Evolutionary conservation across 1,140 invertebrate genomes (phyloP).

Genomic region (Dolichoris vasculosae): DNA sequence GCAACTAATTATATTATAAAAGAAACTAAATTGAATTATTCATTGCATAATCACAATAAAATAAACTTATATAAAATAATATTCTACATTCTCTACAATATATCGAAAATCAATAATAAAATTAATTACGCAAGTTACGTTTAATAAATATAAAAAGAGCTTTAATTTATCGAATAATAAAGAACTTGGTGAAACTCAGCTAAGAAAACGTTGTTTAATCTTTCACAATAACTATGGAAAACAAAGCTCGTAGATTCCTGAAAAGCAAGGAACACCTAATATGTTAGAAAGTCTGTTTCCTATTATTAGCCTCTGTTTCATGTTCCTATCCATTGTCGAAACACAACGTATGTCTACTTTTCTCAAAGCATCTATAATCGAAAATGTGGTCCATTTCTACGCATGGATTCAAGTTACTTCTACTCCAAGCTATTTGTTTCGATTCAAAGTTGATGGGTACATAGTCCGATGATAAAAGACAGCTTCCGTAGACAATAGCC

Average conservation of each 20-base stretch:
- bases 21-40: no score
- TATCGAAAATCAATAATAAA: no score
- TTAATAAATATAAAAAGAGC: no score
- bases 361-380: not conserved
- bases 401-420: no score
- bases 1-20: no score
- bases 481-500: not conserved
- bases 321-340: not conserved
- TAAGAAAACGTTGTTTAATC: not conserved
- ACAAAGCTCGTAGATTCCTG: not conserved
- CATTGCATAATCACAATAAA: no score
- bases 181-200: no score
- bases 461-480: not conserved
- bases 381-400: not conserved
- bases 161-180: no score
- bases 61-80: no score
- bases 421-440: not conserved
- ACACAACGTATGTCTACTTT: no score
- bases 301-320: not conserved
- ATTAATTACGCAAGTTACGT: no score
- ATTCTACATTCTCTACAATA: no score
- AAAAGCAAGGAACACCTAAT: not conserved
- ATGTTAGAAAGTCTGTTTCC: not conserved
- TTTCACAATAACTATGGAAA: not conserved
- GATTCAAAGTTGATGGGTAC: not conserved